Conservation (phyloP, 2,888 invertebrate species). For the Habroteleia sp. region DNA sequence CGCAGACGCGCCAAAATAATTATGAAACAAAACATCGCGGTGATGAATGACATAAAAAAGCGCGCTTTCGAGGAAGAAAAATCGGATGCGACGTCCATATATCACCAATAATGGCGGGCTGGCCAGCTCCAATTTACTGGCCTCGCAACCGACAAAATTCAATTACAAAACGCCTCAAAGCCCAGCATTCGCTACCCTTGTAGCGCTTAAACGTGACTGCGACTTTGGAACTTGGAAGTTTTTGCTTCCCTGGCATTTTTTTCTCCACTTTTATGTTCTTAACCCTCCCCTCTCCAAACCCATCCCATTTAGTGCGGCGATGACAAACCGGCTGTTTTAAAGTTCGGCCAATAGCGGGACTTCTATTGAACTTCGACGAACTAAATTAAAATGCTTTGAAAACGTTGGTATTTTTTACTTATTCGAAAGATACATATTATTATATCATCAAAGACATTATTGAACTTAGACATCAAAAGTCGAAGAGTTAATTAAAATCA, state of each 20-base stretch:
- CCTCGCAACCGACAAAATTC: constrained; percentile 27
- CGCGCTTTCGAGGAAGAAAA: constrained; percentile 34
- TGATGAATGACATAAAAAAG: constrained; percentile 37
- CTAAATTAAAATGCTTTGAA: constrained; percentile 19
- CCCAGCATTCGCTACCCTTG: constrained; percentile 18
- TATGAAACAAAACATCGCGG: constrained; percentile 45
- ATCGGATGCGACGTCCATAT: constrained; percentile 47
- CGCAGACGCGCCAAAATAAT: constrained; percentile 45
- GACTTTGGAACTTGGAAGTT: constrained; percentile 16
- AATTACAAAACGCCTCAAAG: constrained; percentile 40
- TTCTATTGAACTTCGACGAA: constrained; percentile 4
- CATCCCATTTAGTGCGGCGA: constrained; percentile 5
- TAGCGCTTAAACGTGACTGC: constrained; percentile 9
- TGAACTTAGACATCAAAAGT: no score
- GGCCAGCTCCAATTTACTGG: constrained; percentile 28
- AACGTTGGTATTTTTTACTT: no score
- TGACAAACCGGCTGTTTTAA: background rate
- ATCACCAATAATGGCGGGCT: constrained; percentile 37
- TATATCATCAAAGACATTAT: no score
- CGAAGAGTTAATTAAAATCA: no score
- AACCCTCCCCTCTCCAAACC: constrained; percentile 7
- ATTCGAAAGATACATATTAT: constrained; percentile 7
- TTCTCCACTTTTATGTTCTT: constrained; percentile 12
- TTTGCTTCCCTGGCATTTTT: background rate
- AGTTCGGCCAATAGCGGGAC: background rate